Evolutionary conservation across 2,113 vertebrate species (phyloP).

Genomic region (Rattus rattus): DNA sequence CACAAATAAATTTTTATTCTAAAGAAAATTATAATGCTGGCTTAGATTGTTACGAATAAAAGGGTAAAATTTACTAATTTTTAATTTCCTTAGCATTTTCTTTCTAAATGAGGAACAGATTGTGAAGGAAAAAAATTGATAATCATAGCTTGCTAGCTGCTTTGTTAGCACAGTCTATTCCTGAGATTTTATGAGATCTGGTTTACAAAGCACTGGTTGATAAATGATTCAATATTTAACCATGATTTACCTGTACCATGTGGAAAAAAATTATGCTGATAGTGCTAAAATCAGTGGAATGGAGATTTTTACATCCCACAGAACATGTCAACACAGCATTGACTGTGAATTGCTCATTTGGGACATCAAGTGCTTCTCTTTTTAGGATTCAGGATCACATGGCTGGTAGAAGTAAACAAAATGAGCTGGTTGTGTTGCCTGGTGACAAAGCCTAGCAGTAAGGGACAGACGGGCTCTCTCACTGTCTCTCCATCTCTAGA

Average conservation of each 20-base stretch:
- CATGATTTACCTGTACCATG: constrained; percentile 84
- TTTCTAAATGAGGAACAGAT: constrained; percentile 74
- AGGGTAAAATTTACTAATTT: constrained; percentile 63
- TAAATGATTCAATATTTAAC: constrained; percentile 86
- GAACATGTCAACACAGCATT: constrained; percentile 78
- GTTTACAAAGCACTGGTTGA: constrained; percentile 81
- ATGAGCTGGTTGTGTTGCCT: constrained; percentile 15
- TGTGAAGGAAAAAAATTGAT: constrained; percentile 61
- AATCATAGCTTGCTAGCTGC: constrained; percentile 70
- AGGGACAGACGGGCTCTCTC: neutral
- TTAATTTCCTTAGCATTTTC: constrained; percentile 69
- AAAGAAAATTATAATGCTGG: constrained; percentile 40
- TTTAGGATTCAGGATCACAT: constrained; percentile 69
- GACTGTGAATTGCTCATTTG: constrained; percentile 82
- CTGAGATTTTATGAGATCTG: constrained; percentile 72
- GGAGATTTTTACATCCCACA: constrained; percentile 80
- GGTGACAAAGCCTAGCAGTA: constrained; percentile 24
- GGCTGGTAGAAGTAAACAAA: constrained; percentile 57
- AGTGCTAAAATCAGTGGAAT: constrained; percentile 77
- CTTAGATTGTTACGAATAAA: constrained; percentile 44
- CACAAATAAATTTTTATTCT: constrained; percentile 42
- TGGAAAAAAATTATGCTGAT: constrained; percentile 85
- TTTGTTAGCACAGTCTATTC: constrained; percentile 76
- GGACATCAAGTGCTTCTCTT: constrained; percentile 80
- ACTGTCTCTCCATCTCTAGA: neutral